Conservation (phyloP, 2,888 invertebrate species). For the Urechis unicinctus region DNA sequence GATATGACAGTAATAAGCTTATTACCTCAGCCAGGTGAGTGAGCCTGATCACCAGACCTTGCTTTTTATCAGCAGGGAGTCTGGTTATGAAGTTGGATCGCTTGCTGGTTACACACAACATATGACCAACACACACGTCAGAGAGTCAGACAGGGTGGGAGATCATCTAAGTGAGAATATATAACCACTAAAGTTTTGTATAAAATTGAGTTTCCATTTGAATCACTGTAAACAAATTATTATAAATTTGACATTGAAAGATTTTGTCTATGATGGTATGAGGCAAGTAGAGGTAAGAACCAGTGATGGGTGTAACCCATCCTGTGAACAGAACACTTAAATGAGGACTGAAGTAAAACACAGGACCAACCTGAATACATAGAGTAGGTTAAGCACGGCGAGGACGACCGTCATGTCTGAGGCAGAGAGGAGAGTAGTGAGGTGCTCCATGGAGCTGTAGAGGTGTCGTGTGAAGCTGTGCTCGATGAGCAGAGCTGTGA, state of each 20-base stretch:
- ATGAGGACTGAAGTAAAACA: background rate
- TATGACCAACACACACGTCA: no score
- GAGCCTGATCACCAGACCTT: slow-evolving; percentile 65
- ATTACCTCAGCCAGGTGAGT: slow-evolving; percentile 76
- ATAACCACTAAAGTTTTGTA: no score
- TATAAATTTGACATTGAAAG: no score
- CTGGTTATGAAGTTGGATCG: slow-evolving; percentile 79
- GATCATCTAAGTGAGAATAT: no score
- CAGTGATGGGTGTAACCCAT: no score
- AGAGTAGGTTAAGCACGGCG: slow-evolving; percentile 74
- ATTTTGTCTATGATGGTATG: no score
- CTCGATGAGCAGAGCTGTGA: slow-evolving; percentile 76
- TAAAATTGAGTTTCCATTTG: no score
- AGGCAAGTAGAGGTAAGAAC: no score
- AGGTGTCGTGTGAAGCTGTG: slow-evolving; percentile 80
- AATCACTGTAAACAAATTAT: no score
- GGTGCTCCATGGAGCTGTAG: slow-evolving; percentile 81
- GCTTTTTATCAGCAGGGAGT: slow-evolving; percentile 63
- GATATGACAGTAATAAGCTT: no score
- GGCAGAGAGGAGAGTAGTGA: slow-evolving; percentile 69
- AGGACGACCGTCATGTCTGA: slow-evolving; percentile 78
- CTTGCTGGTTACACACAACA: slow-evolving; percentile 64
- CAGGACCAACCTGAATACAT: slow-evolving; percentile 62
- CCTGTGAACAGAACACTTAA: no score
- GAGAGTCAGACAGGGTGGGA: no score